Evolutionary conservation across 2,113 vertebrate genomes (phyloP).

Genomic region (Thymallus thymallus): DNA sequence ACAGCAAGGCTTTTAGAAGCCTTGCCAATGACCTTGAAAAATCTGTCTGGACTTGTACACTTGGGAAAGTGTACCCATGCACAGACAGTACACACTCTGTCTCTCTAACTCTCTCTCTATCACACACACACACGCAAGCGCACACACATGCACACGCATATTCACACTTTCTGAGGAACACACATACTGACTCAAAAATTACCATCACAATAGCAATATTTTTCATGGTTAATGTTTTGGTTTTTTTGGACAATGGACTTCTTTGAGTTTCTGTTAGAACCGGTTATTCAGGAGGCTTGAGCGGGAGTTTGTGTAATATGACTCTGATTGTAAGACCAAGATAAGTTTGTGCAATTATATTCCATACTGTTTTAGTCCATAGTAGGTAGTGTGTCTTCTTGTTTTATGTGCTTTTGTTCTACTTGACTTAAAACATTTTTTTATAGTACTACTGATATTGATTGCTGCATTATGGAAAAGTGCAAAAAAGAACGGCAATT

Average conservation of each 20-base stretch:
- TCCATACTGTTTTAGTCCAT: too few species aligned
- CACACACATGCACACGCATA: background rate
- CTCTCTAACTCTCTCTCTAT: background rate
- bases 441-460: too few species aligned
- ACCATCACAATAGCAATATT: too few species aligned
- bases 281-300: constrained; percentile 26
- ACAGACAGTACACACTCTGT: background rate
- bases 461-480: too few species aligned
- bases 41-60: background rate
- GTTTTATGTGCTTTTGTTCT: too few species aligned
- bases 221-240: background rate
- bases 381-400: background rate
- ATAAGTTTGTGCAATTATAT: too few species aligned
- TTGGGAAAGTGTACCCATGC: background rate
- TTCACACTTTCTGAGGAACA: background rate
- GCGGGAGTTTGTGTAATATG: background rate
- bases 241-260: constrained; percentile 3
- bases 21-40: background rate
- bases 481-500: too few species aligned
- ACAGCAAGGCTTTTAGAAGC: background rate
- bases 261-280: constrained; percentile 31
- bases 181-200: background rate
- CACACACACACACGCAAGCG: background rate
- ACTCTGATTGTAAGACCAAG: constrained; percentile 12
- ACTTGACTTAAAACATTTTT: too few species aligned